Percentiles rank a stretch among this genome's conserved stretches.
Conservation (phyloP, 2,888 invertebrate species). For the Leptura quadrifasciata region DNA sequence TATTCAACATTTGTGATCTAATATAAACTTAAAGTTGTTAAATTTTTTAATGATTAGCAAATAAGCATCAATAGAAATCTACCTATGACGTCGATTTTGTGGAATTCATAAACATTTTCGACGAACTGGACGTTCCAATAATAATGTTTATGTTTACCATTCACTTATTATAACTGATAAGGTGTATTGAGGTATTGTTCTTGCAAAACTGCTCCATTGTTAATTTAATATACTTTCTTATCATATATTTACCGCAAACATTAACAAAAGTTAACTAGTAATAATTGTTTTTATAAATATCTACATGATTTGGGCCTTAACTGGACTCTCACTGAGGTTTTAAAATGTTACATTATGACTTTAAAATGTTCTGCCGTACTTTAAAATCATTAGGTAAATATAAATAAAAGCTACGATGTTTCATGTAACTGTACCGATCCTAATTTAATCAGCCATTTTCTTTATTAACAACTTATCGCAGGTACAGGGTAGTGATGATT, state of each 20-base stretch:
- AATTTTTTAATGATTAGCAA: constrained; percentile 6
- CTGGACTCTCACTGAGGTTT: no score
- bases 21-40: constrained; percentile 26
- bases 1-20: constrained; percentile 36
- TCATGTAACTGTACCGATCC: no score
- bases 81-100: constrained; percentile 40
- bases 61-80: constrained; percentile 1
- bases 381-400: no score
- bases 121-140: constrained; percentile 21
- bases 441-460: no score
- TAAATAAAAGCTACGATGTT: no score
- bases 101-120: constrained; percentile 45
- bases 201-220: neutral
- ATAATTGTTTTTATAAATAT: no score
- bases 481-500: no score
- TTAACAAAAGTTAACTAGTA: neutral
- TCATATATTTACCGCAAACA: neutral
- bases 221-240: neutral
- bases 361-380: no score
- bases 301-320: no score
- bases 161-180: constrained; percentile 14
- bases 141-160: constrained; percentile 27
- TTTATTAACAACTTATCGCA: no score
- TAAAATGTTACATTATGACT: no score
- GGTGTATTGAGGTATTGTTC: constrained; percentile 12